Evolutionary conservation across 2,113 vertebrate genomes (phyloP).

Genomic region (Aythya baeri): DNA sequence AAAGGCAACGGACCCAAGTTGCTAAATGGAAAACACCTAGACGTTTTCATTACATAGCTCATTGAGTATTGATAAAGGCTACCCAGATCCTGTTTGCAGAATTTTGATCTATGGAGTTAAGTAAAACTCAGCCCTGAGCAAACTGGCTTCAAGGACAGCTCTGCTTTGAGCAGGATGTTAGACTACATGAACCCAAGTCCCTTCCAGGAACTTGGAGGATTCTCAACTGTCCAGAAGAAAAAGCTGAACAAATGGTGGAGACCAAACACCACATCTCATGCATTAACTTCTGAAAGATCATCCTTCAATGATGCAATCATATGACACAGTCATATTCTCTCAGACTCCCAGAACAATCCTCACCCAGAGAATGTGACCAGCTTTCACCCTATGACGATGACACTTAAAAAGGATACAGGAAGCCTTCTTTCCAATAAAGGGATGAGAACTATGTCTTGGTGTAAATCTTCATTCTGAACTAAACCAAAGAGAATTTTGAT

Average conservation of each 20-base stretch:
- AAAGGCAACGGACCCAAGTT: neutral
- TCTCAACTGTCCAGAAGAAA: neutral
- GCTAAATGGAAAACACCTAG: rapidly evolving
- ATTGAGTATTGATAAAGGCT: neutral
- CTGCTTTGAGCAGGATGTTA: neutral
- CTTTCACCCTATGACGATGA: neutral
- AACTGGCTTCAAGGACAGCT: neutral
- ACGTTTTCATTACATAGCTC: neutral
- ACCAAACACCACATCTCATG: neutral
- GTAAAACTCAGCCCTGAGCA: neutral
- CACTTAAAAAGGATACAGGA: neutral
- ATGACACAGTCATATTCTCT: neutral
- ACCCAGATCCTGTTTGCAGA: neutral
- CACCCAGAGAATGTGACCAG: neutral
- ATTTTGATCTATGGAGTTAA: neutral
- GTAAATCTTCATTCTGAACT: neutral
- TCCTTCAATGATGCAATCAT: neutral
- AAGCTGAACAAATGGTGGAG: neutral
- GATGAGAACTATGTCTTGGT: neutral
- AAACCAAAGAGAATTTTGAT: neutral
- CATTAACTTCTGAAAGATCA: neutral
- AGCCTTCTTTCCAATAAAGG: neutral
- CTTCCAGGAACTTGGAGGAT: neutral
- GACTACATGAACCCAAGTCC: neutral
- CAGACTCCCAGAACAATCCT: neutral